Evolutionary conservation across 2,797 vertebrate genomes (phyloP).

Genomic region (Alauda arvensis): DNA sequence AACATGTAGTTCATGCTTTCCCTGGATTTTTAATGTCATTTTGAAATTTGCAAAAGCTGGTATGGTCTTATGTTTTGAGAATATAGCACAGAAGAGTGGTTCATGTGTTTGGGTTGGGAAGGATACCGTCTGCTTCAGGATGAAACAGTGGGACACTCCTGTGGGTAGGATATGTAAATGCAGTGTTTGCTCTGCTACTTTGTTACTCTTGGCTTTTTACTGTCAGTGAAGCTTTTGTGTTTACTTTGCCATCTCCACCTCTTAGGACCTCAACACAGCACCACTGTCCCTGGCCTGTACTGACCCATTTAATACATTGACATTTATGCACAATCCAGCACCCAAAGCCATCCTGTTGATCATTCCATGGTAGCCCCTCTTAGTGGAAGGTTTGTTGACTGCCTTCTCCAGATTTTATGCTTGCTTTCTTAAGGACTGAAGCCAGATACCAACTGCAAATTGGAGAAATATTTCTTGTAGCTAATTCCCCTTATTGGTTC

Average conservation of each 20-base stretch:
- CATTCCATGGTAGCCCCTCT: neutral
- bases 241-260: neutral
- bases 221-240: neutral
- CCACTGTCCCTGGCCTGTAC: neutral
- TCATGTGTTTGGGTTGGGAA: rapidly evolving
- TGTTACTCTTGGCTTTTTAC: neutral
- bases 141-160: neutral
- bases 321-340: neutral
- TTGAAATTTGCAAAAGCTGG: neutral
- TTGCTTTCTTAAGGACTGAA: neutral
- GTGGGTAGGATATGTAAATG: neutral
- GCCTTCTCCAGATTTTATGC: neutral
- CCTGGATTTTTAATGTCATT: neutral
- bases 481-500: neutral
- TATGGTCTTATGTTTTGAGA: neutral
- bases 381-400: neutral
- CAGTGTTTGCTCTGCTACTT: neutral
- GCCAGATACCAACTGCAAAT: neutral
- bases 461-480: neutral
- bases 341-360: neutral
- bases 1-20: neutral
- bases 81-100: neutral
- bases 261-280: neutral
- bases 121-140: neutral
- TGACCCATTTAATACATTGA: neutral